These are phyloP conservation scores for Podarcis cretensis DNA, from an alignment of 2,113 vertebrate species.

Conservation along the genomic window DNA sequence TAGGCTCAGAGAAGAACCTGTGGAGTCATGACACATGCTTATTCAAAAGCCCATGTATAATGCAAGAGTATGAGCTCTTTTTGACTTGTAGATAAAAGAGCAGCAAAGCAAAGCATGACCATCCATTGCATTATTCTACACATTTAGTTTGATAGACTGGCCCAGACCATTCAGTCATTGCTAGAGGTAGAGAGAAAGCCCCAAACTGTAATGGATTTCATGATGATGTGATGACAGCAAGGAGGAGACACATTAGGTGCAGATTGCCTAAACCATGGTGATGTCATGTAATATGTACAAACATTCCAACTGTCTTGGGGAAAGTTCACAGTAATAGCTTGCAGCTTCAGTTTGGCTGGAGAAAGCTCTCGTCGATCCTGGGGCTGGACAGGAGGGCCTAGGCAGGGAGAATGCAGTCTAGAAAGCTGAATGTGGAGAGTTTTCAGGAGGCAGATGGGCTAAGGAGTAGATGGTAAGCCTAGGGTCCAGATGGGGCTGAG, in stretches of 20 bases:
- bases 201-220: not conserved
- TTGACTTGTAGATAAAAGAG: not conserved
- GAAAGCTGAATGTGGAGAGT: not conserved
- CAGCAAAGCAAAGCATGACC: not conserved
- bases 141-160: not conserved
- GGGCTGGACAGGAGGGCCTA: not conserved
- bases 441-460: not conserved
- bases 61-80: not conserved
- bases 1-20: not conserved
- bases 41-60: not conserved
- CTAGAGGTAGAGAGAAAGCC: not conserved
- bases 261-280: not conserved
- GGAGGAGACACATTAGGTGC: not conserved
- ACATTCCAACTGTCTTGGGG: not conserved
- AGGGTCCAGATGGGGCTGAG: not conserved
- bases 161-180: not conserved
- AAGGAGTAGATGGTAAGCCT: not conserved
- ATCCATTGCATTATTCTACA: not conserved
- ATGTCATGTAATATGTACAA: not conserved
- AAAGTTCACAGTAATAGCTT: not conserved
- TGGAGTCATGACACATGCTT: not conserved
- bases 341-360: not conserved
- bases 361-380: not conserved
- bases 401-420: not conserved
- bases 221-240: not conserved